phyloP scores from a whole-genome alignment of 2,113 vertebrate species.

The Phylloscopus trochiloides region DNA sequence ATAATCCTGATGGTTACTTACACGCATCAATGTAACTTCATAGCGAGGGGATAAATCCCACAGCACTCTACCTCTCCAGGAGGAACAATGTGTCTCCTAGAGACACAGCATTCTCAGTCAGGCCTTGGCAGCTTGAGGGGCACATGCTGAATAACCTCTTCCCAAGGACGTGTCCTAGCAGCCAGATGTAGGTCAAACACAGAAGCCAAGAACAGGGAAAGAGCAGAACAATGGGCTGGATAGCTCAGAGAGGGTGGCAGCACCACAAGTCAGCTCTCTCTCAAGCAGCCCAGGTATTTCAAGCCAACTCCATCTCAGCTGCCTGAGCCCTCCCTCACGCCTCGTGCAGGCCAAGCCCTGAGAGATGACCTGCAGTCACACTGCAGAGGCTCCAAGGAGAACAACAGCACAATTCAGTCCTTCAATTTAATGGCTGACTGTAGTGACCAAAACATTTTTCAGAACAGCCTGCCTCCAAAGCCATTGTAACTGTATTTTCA shows the following conservation, averaged over 20 bases:
- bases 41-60: not conserved
- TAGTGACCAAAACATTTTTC: not conserved
- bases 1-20: not conserved
- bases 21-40: not conserved
- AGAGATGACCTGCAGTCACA: not conserved
- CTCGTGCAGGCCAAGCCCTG: not conserved
- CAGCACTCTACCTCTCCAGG: not conserved
- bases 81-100: not conserved
- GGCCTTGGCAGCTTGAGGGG: not conserved
- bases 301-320: not conserved
- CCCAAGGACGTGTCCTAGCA: not conserved
- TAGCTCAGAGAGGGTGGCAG: not conserved
- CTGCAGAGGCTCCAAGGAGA: not conserved
- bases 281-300: not conserved
- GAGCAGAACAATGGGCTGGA: not conserved
- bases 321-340: not conserved
- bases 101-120: not conserved
- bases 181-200: not conserved
- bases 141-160: not conserved
- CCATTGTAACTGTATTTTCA: not conserved
- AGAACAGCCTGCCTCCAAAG: not conserved
- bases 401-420: not conserved
- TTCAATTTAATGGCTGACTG: not conserved
- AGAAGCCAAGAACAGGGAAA: not conserved
- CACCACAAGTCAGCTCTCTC: not conserved